These are phyloP conservation scores for Caenorhabditis imperialis DNA, from an alignment of 2,888 invertebrate species.

Conservation along the genomic window DNA sequence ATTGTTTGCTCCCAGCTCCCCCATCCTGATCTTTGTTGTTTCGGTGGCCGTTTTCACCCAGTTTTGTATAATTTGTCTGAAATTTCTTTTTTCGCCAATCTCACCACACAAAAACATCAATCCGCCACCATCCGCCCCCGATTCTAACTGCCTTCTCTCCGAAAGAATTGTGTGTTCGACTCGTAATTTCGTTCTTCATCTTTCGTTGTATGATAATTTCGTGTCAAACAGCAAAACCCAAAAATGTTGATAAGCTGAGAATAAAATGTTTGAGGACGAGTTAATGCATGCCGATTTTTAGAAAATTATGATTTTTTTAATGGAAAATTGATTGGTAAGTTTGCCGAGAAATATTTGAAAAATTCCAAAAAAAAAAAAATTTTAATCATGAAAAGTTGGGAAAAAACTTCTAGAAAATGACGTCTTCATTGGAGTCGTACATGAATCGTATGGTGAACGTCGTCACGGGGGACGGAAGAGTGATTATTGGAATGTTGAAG, in stretches of 20 bases:
- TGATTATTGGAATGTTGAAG: conserved; percentile 95
- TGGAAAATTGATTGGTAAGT: conserved; percentile 29
- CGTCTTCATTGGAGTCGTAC: conserved; percentile 71
- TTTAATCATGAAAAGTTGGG: not conserved
- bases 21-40: no score
- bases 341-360: conserved; percentile 1
- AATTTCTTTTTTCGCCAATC: conserved; percentile 35
- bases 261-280: conserved; percentile 63
- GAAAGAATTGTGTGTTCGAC: conserved; percentile 46
- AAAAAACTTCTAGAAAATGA: conserved; percentile 57
- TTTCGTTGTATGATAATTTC: conserved; percentile 46
- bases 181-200: conserved; percentile 32
- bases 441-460: conserved; percentile 83
- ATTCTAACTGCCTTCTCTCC: conserved; percentile 49
- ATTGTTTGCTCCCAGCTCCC: no score
- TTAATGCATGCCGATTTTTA: not conserved
- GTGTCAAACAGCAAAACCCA: conserved; percentile 51
- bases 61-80: no score
- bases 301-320: not conserved
- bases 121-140: conserved; percentile 15
- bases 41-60: no score
- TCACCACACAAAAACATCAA: conserved; percentile 25
- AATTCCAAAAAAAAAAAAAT: conserved; percentile 6
- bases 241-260: conserved; percentile 57
- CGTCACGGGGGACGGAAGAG: conserved; percentile 94